phyloP scores from a whole-genome alignment of 92 coral and sea anemone genomes.

The Parazoanthus swiftii region DNA sequence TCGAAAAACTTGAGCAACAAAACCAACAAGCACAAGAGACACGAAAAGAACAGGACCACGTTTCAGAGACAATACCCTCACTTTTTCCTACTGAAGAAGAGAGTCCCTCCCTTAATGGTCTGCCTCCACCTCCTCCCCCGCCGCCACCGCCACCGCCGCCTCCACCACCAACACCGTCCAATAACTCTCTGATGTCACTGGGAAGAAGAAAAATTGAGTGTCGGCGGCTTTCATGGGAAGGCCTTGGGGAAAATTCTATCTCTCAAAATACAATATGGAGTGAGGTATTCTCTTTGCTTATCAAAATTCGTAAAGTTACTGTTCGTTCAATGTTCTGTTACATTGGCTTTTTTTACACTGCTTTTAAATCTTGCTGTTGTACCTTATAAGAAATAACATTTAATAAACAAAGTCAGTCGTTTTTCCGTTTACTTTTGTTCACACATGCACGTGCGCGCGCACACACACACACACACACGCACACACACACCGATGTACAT shows the following conservation, averaged over 20 bases:
- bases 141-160: slow-evolving; percentile 66
- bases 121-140: slow-evolving; percentile 22
- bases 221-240: slow-evolving; percentile 74
- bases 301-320: too few relatives aligned
- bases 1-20: slow-evolving; percentile 23
- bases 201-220: slow-evolving; percentile 54
- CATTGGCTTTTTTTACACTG: not conserved
- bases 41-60: not conserved
- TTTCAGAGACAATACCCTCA: not conserved
- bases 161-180: slow-evolving; percentile 67
- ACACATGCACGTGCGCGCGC: not conserved
- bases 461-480: too few relatives aligned
- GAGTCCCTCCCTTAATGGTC: not conserved
- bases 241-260: slow-evolving; percentile 54
- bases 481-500: too few relatives aligned
- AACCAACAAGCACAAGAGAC: not conserved
- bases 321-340: not conserved
- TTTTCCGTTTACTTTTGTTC: not conserved
- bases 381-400: too few relatives aligned
- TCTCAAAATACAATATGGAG: slow-evolving; percentile 65
- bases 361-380: not conserved
- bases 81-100: not conserved
- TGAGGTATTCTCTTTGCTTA: slow-evolving; percentile 47
- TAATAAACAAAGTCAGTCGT: too few relatives aligned
- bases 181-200: slow-evolving; percentile 56